Base-by-base conservation (phyloP, 2,797 vertebrate genomes). In the Podarcis lilfordi region DNA sequence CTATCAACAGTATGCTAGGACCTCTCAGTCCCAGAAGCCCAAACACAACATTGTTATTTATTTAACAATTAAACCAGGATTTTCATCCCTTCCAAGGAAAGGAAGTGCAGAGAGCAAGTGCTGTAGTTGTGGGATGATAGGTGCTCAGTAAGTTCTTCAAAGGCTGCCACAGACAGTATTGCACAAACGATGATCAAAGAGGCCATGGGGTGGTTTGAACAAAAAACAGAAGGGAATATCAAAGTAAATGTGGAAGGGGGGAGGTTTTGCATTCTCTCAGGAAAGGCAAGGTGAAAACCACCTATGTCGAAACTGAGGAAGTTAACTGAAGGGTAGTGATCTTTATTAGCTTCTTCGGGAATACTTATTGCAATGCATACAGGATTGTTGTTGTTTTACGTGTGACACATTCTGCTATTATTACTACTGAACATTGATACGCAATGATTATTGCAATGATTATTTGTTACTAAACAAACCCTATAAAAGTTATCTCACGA, bases 291-390 rank as follows among this genome's bases (percentile, higher is more conserved):
- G 5, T 83, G 80, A 69, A 69, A 69, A 77, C n/a, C 59, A 87
- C 55, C 45, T 77, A 88, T 77, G 72, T 68, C 77, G 86, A 83
- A 88, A 83, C 61, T 68, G 43, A 23, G 17, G 35, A 84, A 88
- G 32, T 77, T 84, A 88, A 84, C 75, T 71, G 64, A 83, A 79
- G 66, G 81, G 81, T 37, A 45, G 19, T 84, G 81, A 71, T 71
- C 43, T 88, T 84, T 79, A 88, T 88, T 76, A 78, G 81, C 75
- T 88, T 86, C 81, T 84, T 77, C n/a, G n/a, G 61, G 17, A 77
- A 88, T 83, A 83, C 55, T 83, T 84, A 84, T 84, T 78, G 75
- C 35, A 35, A 88, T 32, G 17, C 32, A 83, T 78, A 69, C 50
- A n/a, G 43, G 5, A 32, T n/a, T 59, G n/a, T 37, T 82, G 6